These are phyloP conservation scores for Orchestia grillus DNA, from an alignment of 1,140 invertebrate species.

Conservation along the genomic window DNA sequence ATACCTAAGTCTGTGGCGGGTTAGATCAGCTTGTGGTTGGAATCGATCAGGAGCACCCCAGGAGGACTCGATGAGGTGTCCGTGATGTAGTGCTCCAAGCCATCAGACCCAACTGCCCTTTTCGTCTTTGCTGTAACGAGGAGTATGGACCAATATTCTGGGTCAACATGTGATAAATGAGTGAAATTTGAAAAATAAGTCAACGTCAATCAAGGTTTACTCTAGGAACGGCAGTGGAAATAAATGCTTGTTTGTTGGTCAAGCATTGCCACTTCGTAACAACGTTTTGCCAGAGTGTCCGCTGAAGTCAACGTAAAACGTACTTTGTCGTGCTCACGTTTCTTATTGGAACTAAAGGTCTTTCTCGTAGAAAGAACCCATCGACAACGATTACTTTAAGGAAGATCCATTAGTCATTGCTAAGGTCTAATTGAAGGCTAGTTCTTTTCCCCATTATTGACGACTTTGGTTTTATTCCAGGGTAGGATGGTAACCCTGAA, in stretches of 20 bases:
- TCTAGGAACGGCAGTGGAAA: not conserved
- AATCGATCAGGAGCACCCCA: slow-evolving; percentile 55
- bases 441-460: not conserved
- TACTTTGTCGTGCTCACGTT: not conserved
- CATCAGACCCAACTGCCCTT: not conserved
- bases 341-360: not conserved
- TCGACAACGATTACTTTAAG: not conserved
- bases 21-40: slow-evolving; percentile 45
- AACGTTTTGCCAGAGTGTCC: not conserved
- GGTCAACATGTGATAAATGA: not conserved
- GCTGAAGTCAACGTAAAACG: not conserved
- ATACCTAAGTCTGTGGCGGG: slow-evolving; percentile 27
- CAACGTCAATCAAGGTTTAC: not conserved
- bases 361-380: not conserved
- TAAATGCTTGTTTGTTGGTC: not conserved
- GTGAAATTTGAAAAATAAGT: not conserved
- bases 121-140: not conserved
- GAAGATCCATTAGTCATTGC: not conserved
- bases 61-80: slow-evolving; percentile 44
- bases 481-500: not conserved
- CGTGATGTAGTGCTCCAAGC: slow-evolving; percentile 30
- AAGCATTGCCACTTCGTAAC: not conserved
- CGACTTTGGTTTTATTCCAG: not conserved
- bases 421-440: not conserved
- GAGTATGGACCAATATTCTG: not conserved